Conservation (phyloP, 30 jellyfish, hydroid and myxozoan genomes). For the Nemopilema nomurai region DNA sequence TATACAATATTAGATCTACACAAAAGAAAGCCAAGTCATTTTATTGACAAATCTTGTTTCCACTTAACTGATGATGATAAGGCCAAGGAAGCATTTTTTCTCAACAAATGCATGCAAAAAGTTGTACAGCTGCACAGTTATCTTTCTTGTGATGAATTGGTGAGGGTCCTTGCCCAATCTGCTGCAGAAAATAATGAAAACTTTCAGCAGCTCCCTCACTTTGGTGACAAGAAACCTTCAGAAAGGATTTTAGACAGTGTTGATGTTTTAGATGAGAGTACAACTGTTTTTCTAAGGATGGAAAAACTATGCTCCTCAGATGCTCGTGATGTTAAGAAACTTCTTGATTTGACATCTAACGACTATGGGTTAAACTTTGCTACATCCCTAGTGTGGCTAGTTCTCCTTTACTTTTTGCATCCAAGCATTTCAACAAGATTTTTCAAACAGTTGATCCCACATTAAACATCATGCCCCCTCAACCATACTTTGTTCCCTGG, state of each 20-base stretch:
- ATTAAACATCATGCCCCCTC: neutral
- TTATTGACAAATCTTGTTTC: neutral
- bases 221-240: constrained; percentile 1
- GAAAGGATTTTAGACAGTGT: constrained; percentile 1
- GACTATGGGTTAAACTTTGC: constrained; percentile 34
- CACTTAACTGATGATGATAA: constrained; percentile 1
- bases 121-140: constrained; percentile 3
- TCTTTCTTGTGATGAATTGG: constrained; percentile 7
- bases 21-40: too few species aligned
- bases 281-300: constrained; percentile 31
- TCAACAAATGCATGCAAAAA: neutral
- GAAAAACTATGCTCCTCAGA: constrained; percentile 30
- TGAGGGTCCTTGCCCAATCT: neutral
- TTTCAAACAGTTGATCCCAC: neutral
- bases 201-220: neutral
- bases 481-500: constrained; percentile 34
- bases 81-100: neutral
- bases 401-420: constrained; percentile 29
- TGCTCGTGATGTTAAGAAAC: constrained; percentile 13
- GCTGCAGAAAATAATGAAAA: neutral
- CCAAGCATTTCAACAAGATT: neutral
- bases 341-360: constrained; percentile 24
- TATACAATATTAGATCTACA: neutral
- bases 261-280: neutral
- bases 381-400: constrained; percentile 22